Percentiles rank a stretch among this genome's conserved stretches.
Evolutionary conservation across 2,797 vertebrate species (phyloP).

Genomic region (Coilia nasus): DNA sequence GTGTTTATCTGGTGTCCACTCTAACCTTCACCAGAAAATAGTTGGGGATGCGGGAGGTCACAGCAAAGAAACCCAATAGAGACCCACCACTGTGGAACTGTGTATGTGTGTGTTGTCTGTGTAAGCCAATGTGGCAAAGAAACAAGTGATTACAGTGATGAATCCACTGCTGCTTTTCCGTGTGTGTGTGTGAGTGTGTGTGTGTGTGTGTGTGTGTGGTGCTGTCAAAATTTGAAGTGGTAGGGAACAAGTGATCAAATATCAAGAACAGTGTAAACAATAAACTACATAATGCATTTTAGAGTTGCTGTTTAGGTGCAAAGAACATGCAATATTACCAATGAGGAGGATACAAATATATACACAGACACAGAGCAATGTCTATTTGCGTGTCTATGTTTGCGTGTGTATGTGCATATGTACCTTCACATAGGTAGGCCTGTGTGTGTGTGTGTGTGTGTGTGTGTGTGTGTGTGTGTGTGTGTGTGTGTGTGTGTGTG

Average conservation of each 20-base stretch:
- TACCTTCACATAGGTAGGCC: neutral
- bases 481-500: neutral
- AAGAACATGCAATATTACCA: neutral
- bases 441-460: neutral
- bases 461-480: neutral
- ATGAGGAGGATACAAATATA: too few species aligned
- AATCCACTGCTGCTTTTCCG: neutral
- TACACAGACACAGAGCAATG: neutral
- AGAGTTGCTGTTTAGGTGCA: neutral
- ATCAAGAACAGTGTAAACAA: neutral
- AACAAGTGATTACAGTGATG: neutral
- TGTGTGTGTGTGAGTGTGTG: neutral
- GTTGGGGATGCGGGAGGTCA: neutral
- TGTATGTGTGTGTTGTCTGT: neutral
- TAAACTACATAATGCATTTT: neutral
- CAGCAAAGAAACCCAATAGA: neutral
- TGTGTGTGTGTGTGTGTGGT: neutral
- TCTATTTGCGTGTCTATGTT: neutral
- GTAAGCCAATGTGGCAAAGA: neutral
- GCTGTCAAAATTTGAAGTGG: neutral
- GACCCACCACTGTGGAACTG: neutral
- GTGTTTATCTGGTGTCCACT: too few species aligned
- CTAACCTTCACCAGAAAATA: neutral
- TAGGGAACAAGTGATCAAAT: neutral
- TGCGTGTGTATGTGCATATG: neutral